Evolutionary conservation across 2,113 vertebrate genomes (phyloP).

Genomic region (Holacanthus passer): DNA sequence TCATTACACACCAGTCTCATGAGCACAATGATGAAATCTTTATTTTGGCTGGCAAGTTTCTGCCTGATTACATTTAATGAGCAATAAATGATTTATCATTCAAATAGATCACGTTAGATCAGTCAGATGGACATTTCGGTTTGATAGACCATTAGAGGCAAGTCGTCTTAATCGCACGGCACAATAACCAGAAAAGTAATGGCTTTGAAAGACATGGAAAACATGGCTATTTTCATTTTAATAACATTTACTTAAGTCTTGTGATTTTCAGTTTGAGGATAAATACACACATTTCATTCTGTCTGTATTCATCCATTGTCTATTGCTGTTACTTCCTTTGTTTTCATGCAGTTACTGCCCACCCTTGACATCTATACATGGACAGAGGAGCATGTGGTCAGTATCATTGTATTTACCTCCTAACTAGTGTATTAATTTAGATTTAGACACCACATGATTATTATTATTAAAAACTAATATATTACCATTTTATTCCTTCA

Average conservation of each 20-base stretch:
- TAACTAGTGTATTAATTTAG: not conserved
- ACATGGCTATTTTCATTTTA: conserved; percentile 61
- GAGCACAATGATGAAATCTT: conserved; percentile 78
- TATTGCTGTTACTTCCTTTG: conserved; percentile 68
- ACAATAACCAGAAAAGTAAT: conserved; percentile 63
- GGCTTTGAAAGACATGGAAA: conserved; percentile 44
- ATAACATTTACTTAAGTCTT: conserved; percentile 60
- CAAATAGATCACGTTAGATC: conserved; percentile 66
- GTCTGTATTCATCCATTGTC: conserved; percentile 7
- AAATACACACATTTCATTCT: conserved; percentile 16
- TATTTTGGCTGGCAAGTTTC: conserved; percentile 80
- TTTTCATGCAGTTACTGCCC: conserved; percentile 92
- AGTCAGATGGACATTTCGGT: conserved; percentile 70
- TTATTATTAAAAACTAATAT: conserved; percentile 28
- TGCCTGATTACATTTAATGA: conserved; percentile 81
- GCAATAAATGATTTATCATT: conserved; percentile 71
- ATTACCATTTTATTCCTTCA: conserved; percentile 67
- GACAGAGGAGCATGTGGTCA: conserved; percentile 98
- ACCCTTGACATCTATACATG: conserved; percentile 94
- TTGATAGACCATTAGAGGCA: conserved; percentile 66
- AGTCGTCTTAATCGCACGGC: conserved; percentile 57
- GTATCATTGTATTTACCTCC: conserved; percentile 68
- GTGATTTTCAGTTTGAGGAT: conserved; percentile 41
- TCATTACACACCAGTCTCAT: conserved; percentile 73
- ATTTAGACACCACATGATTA: not conserved